Conservation (phyloP, 2,113 vertebrate genomes). For the Chaenogobius annularis region DNA sequence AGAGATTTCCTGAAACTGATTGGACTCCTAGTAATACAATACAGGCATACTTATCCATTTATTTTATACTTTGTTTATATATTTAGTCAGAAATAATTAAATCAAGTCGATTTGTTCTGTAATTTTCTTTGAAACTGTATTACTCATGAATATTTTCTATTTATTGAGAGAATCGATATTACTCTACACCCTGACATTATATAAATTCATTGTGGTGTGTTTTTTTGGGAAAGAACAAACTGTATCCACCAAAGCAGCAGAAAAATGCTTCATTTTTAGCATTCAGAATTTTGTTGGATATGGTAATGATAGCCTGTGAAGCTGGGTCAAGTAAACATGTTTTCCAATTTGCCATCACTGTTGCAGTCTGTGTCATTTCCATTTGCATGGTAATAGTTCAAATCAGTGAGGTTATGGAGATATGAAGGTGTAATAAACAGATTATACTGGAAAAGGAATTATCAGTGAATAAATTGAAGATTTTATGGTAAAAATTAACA, state of each 20-base stretch:
- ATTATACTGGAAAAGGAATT: constrained; percentile 16
- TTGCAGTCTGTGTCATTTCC: constrained; percentile 39
- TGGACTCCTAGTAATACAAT: too few relatives aligned
- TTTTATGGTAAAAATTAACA: constrained; percentile 6
- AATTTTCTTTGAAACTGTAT: background rate
- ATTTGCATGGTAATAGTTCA: constrained; percentile 54
- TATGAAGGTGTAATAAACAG: constrained; percentile 34
- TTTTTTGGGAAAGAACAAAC: constrained; percentile 4
- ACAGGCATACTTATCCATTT: too few relatives aligned
- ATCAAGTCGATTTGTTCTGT: background rate
- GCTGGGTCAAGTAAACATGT: constrained; percentile 35
- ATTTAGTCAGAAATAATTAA: background rate
- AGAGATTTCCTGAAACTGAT: background rate
- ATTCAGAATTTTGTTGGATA: constrained; percentile 10
- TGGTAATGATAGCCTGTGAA: constrained; percentile 19
- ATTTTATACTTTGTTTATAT: too few relatives aligned
- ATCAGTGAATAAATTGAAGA: background rate
- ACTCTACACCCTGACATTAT: background rate
- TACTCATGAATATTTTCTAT: background rate
- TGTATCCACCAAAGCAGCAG: background rate
- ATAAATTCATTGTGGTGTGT: background rate
- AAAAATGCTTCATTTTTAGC: constrained; percentile 5
- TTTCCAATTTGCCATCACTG: constrained; percentile 25
- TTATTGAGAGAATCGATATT: background rate
- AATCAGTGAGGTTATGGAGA: constrained; percentile 33